Evolutionary conservation across 1,140 invertebrate species (phyloP).

Genomic region (Drosophila subpulchrella): DNA sequence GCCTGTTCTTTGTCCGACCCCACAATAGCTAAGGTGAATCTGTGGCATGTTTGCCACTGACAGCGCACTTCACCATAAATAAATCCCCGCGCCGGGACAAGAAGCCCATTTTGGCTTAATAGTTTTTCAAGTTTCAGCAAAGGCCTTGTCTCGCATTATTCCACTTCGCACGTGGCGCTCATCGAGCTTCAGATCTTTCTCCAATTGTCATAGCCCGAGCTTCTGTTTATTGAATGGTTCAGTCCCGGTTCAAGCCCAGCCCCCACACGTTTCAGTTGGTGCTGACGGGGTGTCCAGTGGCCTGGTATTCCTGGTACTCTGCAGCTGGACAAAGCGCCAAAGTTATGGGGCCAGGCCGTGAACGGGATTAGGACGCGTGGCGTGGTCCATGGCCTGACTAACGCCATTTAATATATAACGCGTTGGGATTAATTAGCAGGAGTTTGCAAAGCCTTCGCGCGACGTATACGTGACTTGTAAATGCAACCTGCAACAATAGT

Average conservation of each 20-base stretch:
- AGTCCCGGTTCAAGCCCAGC: conserved; percentile 32
- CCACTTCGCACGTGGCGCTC: conserved; percentile 37
- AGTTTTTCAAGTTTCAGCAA: conserved; percentile 53
- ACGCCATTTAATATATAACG: conserved; percentile 44
- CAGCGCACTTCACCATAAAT: conserved; percentile 35
- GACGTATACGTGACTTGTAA: conserved; percentile 67
- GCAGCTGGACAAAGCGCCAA: conserved; percentile 35
- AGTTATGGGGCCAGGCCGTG: conserved; percentile 64
- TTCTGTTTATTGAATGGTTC: conserved; percentile 17
- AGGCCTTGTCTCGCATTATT: conserved; percentile 45
- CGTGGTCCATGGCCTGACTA: conserved; percentile 29
- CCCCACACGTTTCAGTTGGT: conserved; percentile 55
- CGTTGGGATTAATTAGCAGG: conserved; percentile 74
- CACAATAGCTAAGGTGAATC: conserved; percentile 27
- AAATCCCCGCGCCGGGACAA: conserved; percentile 26
- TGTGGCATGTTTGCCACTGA: conserved; percentile 35
- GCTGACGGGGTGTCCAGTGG: not conserved
- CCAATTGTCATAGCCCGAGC: conserved; percentile 43
- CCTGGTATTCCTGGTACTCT: not conserved
- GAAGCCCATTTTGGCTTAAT: conserved; percentile 32
- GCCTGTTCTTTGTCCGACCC: conserved; percentile 24
- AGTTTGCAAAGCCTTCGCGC: conserved; percentile 44
- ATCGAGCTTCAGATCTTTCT: conserved; percentile 21
- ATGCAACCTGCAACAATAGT: too few relatives aligned
- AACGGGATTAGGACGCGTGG: conserved; percentile 66